Evolutionary conservation across 2,797 vertebrate genomes (phyloP).

Genomic region (Thalassophryne amazonica): DNA sequence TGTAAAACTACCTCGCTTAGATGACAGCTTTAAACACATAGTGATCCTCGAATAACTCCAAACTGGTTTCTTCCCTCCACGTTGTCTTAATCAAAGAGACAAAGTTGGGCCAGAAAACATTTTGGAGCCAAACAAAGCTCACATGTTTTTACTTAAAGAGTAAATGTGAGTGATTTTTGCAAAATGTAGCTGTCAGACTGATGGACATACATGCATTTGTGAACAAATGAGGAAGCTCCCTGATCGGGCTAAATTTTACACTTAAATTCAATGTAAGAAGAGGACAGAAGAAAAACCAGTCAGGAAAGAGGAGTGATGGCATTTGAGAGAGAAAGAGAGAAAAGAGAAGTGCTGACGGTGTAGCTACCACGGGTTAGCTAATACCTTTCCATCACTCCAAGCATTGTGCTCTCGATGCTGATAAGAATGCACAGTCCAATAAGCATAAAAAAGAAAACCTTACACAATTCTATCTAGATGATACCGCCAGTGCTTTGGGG

Average conservation of each 20-base stretch:
- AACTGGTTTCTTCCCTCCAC: constrained; percentile 12
- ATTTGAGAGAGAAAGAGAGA: constrained; percentile 38
- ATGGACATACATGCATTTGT: too few relatives aligned
- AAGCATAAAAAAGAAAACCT: constrained; percentile 66
- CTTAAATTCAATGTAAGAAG: constrained; percentile 1
- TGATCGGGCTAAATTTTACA: too few relatives aligned
- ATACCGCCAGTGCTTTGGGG: constrained; percentile 44
- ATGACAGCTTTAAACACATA: constrained; percentile 49
- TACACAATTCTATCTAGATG: constrained; percentile 72
- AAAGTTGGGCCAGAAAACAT: too few relatives aligned
- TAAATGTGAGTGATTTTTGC: too few relatives aligned
- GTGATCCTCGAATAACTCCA: constrained; percentile 48
- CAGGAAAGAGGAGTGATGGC: constrained; percentile 44
- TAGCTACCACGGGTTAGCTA: constrained; percentile 62
- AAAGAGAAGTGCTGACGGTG: constrained; percentile 72
- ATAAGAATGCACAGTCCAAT: constrained; percentile 77
- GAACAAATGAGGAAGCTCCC: too few relatives aligned
- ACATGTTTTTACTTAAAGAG: too few relatives aligned
- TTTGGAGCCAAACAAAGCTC: too few relatives aligned
- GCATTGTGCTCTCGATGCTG: constrained; percentile 74
- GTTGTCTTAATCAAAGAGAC: not conserved
- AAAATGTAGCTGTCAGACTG: too few relatives aligned
- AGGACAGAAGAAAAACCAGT: constrained; percentile 7
- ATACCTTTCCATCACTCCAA: constrained; percentile 76
- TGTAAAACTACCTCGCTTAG: constrained; percentile 33